These are phyloP conservation scores for Murina feae DNA, from an alignment of 2,113 vertebrate genomes.

Conservation along the genomic window DNA sequence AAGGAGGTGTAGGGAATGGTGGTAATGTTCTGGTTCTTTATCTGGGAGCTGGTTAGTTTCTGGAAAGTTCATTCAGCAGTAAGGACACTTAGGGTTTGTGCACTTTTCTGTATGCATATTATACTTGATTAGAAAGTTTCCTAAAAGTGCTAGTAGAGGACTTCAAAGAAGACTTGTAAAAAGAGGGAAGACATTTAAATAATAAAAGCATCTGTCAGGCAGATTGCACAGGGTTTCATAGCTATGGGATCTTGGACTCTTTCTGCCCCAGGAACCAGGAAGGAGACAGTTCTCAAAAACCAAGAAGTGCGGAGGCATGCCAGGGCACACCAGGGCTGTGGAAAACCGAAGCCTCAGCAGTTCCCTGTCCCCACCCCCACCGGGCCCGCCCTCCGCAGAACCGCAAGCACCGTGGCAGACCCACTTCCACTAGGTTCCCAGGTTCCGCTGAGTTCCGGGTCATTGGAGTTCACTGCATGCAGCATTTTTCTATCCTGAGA, in stretches of 20 bases:
- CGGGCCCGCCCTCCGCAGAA: neutral
- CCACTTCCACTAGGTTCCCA: neutral
- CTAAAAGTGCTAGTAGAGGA: neutral
- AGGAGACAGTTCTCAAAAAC: conserved; percentile 64
- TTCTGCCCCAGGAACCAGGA: conserved; percentile 67
- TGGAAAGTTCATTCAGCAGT: neutral
- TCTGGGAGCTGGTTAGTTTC: conserved; percentile 20
- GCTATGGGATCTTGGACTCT: conserved; percentile 12
- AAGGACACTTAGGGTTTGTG: neutral
- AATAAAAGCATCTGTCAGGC: neutral
- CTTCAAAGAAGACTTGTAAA: conserved; percentile 5
- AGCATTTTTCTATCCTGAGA: neutral
- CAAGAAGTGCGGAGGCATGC: neutral
- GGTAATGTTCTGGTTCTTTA: neutral
- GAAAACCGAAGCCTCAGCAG: neutral
- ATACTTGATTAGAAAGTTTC: neutral
- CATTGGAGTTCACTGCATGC: neutral
- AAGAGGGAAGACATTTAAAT: neutral
- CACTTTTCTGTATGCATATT: neutral
- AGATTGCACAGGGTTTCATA: neutral
- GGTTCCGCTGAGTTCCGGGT: neutral
- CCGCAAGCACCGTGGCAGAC: conserved; percentile 39
- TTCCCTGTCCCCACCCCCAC: neutral
- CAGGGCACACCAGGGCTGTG: conserved; percentile 55
- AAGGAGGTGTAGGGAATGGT: neutral